A percentile compares a stretch with the other conserved stretches of the same genome.
These are phyloP conservation scores for Cyprinodon diabolis DNA, from an alignment of 2,797 vertebrate species.

Conservation along the genomic window DNA sequence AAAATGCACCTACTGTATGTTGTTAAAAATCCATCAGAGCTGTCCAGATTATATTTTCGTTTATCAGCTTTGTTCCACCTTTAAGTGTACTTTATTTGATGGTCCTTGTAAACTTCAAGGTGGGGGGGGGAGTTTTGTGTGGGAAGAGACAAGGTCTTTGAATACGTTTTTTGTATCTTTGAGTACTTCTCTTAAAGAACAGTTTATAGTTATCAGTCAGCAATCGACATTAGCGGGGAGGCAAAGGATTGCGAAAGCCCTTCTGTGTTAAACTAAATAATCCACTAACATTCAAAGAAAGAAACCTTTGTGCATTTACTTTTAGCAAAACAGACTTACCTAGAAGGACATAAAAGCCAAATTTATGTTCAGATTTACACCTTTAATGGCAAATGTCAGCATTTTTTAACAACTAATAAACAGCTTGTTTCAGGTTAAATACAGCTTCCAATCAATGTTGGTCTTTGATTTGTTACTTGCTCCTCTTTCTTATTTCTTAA, in stretches of 20 bases:
- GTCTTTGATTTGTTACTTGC: neutral
- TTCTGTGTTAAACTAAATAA: neutral
- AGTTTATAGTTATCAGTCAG: neutral
- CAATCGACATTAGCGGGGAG: neutral
- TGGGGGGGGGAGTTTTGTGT: neutral
- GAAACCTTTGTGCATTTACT: neutral
- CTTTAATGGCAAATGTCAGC: neutral
- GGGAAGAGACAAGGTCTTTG: neutral
- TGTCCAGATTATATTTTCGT: neutral
- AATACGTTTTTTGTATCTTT: neutral
- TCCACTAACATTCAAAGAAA: neutral
- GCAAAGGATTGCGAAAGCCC: too few relatives aligned
- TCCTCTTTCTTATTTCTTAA: too few relatives aligned
- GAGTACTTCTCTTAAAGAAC: neutral
- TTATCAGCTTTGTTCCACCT: neutral
- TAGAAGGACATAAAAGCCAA: neutral
- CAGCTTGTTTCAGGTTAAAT: too few relatives aligned
- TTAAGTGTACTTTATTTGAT: neutral
- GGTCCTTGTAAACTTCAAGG: neutral
- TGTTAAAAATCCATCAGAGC: neutral
- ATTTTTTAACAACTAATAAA: neutral
- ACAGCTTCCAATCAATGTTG: too few relatives aligned
- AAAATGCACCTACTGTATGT: too few relatives aligned
- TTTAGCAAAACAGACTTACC: neutral
- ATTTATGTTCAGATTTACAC: neutral